phyloP scores from a whole-genome alignment of 2,888 invertebrate species.

The Nysson spinosus region DNA sequence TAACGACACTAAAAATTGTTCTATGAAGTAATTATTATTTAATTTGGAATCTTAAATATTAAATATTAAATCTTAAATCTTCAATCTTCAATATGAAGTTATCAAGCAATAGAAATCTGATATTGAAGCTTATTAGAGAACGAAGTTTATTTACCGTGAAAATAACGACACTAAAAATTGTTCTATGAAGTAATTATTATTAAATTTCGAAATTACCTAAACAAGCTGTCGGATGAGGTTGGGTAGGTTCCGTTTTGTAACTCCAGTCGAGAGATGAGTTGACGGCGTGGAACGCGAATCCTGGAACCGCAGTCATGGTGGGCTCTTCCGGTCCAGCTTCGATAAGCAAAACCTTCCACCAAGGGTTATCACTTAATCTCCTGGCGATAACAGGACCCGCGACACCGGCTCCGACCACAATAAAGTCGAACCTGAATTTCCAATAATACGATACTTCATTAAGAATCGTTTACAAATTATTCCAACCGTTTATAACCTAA shows the following conservation, averaged over 20 bases:
- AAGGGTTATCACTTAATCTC: slow-evolving; percentile 77
- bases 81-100: no score
- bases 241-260: slow-evolving; percentile 78
- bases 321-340: slow-evolving; percentile 78
- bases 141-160: no score
- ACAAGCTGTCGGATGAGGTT: slow-evolving; percentile 73
- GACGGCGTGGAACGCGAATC: slow-evolving; percentile 72
- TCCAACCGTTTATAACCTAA: no score
- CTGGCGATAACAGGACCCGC: slow-evolving; percentile 78
- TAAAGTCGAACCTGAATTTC: slow-evolving; percentile 75
- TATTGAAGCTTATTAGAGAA: no score
- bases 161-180: no score
- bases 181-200: no score
- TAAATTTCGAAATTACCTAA: slow-evolving; percentile 59
- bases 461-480: not conserved
- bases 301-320: slow-evolving; percentile 75
- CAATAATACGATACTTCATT: no score
- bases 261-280: slow-evolving; percentile 78
- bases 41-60: no score
- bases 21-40: no score
- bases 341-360: slow-evolving; percentile 75
- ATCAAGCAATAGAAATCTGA: no score
- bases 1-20: no score
- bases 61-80: no score
- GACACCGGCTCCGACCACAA: slow-evolving; percentile 77